Percentiles rank a stretch among this genome's conserved stretches.
phyloP scores from a whole-genome alignment of 2,888 invertebrate genomes.

The Nemotelus nigrinus region DNA sequence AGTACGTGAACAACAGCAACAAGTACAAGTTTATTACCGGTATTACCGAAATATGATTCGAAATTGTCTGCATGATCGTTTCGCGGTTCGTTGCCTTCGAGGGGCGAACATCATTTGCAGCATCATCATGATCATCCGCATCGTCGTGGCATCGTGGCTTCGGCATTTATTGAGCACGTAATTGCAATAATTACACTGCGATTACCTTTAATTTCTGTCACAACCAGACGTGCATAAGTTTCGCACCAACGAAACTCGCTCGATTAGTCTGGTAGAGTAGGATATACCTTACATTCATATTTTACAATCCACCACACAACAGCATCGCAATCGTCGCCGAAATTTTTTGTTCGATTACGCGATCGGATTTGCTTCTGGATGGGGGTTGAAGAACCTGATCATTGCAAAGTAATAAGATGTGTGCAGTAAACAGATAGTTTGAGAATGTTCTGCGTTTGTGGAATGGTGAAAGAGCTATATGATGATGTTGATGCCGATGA shows the following conservation, averaged over 20 bases:
- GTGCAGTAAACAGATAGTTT: slow-evolving; percentile 33
- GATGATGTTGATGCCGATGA: no score
- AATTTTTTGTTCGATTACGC: background rate
- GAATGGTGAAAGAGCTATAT: no score
- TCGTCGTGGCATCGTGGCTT: background rate
- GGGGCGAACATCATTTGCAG: background rate
- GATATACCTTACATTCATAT: background rate
- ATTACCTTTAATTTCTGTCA: slow-evolving; percentile 44
- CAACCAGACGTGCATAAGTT: slow-evolving; percentile 29
- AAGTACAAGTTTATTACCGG: slow-evolving; percentile 31
- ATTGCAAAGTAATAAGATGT: slow-evolving; percentile 29
- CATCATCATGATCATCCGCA: no score
- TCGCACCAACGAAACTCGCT: background rate
- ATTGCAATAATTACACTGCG: slow-evolving; percentile 39
- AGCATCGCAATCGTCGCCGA: background rate
- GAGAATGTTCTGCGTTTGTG: background rate
- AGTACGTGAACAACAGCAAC: slow-evolving; percentile 4
- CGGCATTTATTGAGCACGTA: slow-evolving; percentile 38
- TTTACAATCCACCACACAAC: background rate
- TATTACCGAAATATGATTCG: slow-evolving; percentile 31
- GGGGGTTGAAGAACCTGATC: slow-evolving; percentile 17
- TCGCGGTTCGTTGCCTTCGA: slow-evolving; percentile 16
- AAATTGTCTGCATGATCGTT: slow-evolving; percentile 28
- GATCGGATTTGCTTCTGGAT: background rate
- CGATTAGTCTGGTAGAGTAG: no score